Evolutionary conservation across 2,797 vertebrate genomes (phyloP), one percentile per base, ranked within the genome.

Genomic region (Gephyroberyx darwinii): DNA sequence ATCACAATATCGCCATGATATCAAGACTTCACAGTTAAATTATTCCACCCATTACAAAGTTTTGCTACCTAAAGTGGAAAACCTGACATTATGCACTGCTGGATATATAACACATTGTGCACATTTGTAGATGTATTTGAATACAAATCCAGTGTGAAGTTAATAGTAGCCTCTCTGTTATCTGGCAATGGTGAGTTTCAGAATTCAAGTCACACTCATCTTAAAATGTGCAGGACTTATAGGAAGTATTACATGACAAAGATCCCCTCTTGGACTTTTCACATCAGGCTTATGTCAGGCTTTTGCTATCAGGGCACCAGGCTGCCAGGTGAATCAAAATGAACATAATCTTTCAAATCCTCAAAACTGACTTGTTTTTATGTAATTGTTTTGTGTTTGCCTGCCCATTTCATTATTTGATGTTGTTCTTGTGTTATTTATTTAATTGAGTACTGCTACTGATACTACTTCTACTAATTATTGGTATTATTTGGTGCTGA

Each of bases 41-140:
- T 82, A 77, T 86, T 88, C 84, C 81, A 41, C 76, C 80, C 80
- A 80, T 65, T 81, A 39, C 20, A 53, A 53, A 4, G 13, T 22
- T 26, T 26, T 53, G 20, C 51, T 53, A 10, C 51, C 22, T 26
- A 53, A 8, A 53, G 54, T 74, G 74, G 33, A 85, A 62, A 85
- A 39, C 12, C 45, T 66, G 58, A 80, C 65, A 72, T 84, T 75
- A 74, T 43, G 37, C 37, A 53, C 7, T 3, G 37, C 35, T 65
- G 70, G 70, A 86, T 65, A 69, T 65, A 54, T 66, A 20, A 63
- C 52, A 41, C 59, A 54, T 52, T 71, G 51, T 43, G 63, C 35
- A 14, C 33, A 52, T 78, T 65, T 69, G 63, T 48, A 65, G 60
- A 82, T 67, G 55, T 19, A 78, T 19, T 50, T 72, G 45, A 60